Percentiles rank a stretch among this genome's conserved stretches.
phyloP scores from a whole-genome alignment of 2,797 vertebrate species.

The Merluccius polli region DNA sequence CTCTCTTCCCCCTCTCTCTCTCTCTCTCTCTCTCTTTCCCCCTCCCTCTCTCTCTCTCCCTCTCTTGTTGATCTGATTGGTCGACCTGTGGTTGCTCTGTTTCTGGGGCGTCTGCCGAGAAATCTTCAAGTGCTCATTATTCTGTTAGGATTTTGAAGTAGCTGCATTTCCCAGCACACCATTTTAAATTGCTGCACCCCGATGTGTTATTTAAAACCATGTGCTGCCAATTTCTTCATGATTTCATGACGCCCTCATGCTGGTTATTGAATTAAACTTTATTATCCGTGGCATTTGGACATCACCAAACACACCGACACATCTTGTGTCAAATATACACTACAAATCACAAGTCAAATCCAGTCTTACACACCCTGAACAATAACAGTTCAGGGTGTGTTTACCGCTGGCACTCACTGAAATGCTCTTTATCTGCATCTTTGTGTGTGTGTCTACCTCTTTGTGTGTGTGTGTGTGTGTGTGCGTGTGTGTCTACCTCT shows the following conservation, averaged over 20 bases:
- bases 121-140: not conserved
- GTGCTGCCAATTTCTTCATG: not conserved
- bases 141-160: not conserved
- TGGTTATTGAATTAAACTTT: not conserved
- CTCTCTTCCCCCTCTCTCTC: no score
- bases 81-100: constrained; percentile 18
- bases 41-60: not conserved
- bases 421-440: no score
- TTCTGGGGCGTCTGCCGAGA: not conserved
- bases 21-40: no score
- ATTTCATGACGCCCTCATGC: not conserved
- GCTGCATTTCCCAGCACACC: not conserved
- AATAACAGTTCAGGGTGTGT: no score
- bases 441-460: no score
- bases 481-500: no score
- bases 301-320: not conserved
- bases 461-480: no score
- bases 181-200: not conserved
- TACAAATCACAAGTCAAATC: not conserved
- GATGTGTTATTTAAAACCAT: not conserved
- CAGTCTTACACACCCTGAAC: no score
- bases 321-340: not conserved
- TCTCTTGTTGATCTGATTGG: constrained; percentile 32
- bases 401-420: no score
- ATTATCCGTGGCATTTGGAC: not conserved